phyloP scores from a whole-genome alignment of 1,140 invertebrate species.

The Trichonephila clavata region DNA sequence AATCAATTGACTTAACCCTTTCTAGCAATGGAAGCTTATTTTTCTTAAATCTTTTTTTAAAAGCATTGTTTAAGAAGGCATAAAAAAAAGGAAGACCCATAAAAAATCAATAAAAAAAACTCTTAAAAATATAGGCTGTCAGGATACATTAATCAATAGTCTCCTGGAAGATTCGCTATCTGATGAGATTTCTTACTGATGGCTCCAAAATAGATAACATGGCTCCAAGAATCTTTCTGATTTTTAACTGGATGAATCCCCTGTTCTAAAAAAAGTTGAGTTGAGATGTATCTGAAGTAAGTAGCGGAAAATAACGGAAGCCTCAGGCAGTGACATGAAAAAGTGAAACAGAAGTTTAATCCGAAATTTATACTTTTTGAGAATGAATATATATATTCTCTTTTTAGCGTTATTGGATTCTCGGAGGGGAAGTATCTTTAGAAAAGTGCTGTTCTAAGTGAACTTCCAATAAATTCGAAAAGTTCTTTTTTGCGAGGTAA shows the following conservation, averaged over 20 bases:
- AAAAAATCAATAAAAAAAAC: not conserved
- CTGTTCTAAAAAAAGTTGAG: not conserved
- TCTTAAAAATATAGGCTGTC: not conserved
- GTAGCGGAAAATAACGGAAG: constrained; percentile 33
- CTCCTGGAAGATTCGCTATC: constrained; percentile 3
- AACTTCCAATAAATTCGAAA: not conserved
- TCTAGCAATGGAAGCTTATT: not conserved
- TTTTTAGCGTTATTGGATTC: constrained; percentile 43
- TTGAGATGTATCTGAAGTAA: constrained; percentile 23
- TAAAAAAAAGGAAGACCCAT: not conserved
- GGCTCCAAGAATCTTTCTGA: not conserved
- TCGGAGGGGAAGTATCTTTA: not conserved
- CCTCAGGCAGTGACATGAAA: not conserved
- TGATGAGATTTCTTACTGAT: constrained; percentile 42
- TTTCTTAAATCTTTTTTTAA: too few species aligned
- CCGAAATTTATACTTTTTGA: constrained; percentile 31
- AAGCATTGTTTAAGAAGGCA: constrained; percentile 6
- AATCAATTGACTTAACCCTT: constrained; percentile 30
- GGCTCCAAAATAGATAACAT: constrained; percentile 22
- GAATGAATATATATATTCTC: not conserved
- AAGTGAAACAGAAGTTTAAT: constrained; percentile 37
- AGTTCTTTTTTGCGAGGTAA: too few species aligned
- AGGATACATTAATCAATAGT: constrained; percentile 43
- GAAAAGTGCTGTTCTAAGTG: not conserved
- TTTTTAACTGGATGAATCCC: constrained; percentile 38